phyloP scores from a whole-genome alignment of 2,113 vertebrate genomes.

The Tenebrosternarchus preto region DNA sequence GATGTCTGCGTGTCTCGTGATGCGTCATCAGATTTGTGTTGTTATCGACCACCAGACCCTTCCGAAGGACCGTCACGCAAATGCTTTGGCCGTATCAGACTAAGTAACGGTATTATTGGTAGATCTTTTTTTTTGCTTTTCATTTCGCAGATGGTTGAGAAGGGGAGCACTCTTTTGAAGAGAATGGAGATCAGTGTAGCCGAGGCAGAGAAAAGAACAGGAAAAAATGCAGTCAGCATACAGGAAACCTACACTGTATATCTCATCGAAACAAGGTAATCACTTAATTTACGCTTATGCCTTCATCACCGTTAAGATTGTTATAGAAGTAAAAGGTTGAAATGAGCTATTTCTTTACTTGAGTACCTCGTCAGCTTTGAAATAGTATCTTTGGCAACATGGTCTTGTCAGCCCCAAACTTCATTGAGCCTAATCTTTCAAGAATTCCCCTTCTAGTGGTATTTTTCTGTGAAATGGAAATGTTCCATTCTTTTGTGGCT shows the following conservation, averaged over 20 bases:
- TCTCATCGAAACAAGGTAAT: conserved; percentile 91
- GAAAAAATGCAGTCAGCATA: conserved; percentile 90
- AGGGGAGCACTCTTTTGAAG: conserved; percentile 75
- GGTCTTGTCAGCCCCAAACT: not conserved
- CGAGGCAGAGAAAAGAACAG: conserved; percentile 91
- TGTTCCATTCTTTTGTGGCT: not conserved
- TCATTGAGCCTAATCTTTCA: too few species aligned
- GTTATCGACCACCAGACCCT: too few species aligned
- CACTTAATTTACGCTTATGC: not conserved
- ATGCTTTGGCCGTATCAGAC: too few species aligned
- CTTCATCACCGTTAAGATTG: too few species aligned
- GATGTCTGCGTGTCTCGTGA: not conserved
- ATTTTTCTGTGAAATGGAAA: not conserved
- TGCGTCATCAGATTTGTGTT: not conserved
- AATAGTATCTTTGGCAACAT: not conserved
- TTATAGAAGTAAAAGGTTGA: too few species aligned
- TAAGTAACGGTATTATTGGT: not conserved
- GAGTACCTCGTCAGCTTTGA: too few species aligned
- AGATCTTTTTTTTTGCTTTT: not conserved
- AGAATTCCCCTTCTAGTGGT: not conserved
- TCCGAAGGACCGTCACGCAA: too few species aligned
- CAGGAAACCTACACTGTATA: conserved; percentile 95
- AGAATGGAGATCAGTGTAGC: conserved; percentile 92
- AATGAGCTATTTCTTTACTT: too few species aligned
- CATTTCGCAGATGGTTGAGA: conserved; percentile 76